Conservation (phyloP, 2,113 vertebrate genomes). For the Tachuris rubrigastra region DNA sequence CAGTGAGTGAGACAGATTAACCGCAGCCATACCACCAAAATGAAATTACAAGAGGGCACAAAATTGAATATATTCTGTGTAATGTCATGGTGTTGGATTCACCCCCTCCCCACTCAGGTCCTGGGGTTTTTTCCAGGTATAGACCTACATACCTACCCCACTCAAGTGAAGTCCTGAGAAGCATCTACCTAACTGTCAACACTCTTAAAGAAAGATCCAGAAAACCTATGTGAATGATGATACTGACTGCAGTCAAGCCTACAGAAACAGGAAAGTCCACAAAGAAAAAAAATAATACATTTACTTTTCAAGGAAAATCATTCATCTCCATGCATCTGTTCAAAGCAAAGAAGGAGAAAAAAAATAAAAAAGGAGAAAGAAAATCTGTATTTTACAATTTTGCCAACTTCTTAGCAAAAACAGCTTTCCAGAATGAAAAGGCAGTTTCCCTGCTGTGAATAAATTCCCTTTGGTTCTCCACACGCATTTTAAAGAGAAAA, state of each 20-base stretch:
- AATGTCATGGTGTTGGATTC: not conserved
- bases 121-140: not conserved
- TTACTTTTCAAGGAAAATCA: not conserved
- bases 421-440: not conserved
- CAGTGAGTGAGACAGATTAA: not conserved
- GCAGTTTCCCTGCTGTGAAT: not conserved
- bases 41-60: not conserved
- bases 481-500: not conserved
- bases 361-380: not conserved
- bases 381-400: not conserved
- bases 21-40: not conserved
- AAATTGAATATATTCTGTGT: not conserved
- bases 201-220: not conserved
- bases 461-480: not conserved
- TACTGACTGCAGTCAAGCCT: not conserved
- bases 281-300: not conserved
- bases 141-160: not conserved
- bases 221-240: not conserved
- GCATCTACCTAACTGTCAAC: not conserved
- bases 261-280: not conserved
- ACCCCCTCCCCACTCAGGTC: not conserved
- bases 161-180: not conserved
- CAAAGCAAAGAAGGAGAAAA: not conserved
- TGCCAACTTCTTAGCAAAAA: not conserved
- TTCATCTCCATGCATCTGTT: not conserved